Conservation (phyloP, 1,140 invertebrate species). For the Nymphalis io region DNA sequence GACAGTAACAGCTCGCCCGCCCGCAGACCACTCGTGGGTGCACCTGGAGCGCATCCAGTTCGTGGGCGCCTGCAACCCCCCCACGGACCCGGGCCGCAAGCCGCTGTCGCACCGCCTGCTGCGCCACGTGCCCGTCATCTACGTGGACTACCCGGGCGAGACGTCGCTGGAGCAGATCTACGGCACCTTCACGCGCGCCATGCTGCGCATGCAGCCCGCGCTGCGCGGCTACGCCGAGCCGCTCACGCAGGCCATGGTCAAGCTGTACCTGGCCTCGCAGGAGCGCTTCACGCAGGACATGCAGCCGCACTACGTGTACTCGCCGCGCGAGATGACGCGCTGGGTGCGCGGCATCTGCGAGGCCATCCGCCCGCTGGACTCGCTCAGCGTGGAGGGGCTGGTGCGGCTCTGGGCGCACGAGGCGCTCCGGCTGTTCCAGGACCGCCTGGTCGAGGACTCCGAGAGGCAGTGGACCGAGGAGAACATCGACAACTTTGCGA, state of each 20-base stretch:
- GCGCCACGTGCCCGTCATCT: conserved; percentile 98
- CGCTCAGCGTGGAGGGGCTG: conserved; percentile 94
- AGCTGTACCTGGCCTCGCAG: conserved; percentile 98
- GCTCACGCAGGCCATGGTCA: conserved; percentile 99
- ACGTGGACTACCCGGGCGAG: conserved; percentile 99
- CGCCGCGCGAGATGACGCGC: conserved; percentile 99
- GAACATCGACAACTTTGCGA: conserved; percentile 96
- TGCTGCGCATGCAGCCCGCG: conserved; percentile 95
- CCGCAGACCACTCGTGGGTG: conserved; percentile 96
- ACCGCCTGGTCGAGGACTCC: conserved; percentile 95
- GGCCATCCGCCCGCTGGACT: conserved; percentile 96
- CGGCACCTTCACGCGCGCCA: conserved; percentile 98
- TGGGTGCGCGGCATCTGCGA: conserved; percentile 99
- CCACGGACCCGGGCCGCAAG: conserved; percentile 99
- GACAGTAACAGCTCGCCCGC: too few relatives aligned
- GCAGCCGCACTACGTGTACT: conserved; percentile 99
- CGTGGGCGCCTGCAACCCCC: conserved; percentile 99
- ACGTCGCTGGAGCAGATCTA: conserved; percentile 98
- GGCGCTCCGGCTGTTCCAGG: conserved; percentile 98
- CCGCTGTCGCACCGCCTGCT: conserved; percentile 97
- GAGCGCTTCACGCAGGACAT: conserved; percentile 99
- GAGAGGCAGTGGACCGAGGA: conserved; percentile 99
- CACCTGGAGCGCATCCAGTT: conserved; percentile 99
- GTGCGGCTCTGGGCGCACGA: conserved; percentile 99
- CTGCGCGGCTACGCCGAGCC: conserved; percentile 96